A percentile compares a stretch with the other conserved stretches of the same genome.
Conservation (phyloP, 2,113 vertebrate species). For the Cyphomyrus discorhynchus region DNA sequence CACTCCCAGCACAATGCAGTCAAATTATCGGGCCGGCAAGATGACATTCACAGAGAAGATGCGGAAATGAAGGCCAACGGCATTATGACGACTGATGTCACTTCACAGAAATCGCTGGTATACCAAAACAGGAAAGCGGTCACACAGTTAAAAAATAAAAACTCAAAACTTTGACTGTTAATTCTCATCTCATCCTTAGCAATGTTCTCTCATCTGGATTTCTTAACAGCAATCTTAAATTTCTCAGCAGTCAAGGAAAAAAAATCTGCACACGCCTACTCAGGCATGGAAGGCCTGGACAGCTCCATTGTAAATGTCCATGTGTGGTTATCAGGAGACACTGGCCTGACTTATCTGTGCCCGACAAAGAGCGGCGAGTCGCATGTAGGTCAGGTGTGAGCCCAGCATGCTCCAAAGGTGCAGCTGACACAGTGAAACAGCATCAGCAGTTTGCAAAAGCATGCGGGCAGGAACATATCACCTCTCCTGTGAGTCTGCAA, state of each 20-base stretch:
- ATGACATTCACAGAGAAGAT: not conserved
- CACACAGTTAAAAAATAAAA: not conserved
- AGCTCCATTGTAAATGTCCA: not conserved
- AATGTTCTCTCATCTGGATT: not conserved
- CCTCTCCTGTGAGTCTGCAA: not conserved
- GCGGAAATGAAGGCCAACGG: not conserved
- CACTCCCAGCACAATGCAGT: not conserved
- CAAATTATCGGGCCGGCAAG: not conserved
- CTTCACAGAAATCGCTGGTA: not conserved
- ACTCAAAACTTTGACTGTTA: not conserved
- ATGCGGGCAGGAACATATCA: not conserved
- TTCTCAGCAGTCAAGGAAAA: not conserved
- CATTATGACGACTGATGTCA: not conserved
- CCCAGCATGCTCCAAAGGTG: not conserved
- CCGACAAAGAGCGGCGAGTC: not conserved
- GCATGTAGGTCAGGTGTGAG: slow-evolving; percentile 3
- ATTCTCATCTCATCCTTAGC: not conserved
- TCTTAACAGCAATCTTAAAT: not conserved
- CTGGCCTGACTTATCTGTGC: not conserved
- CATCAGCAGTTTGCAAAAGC: not conserved
- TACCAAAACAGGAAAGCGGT: not conserved
- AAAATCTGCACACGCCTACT: not conserved
- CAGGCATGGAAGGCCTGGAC: not conserved
- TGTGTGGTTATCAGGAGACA: not conserved
- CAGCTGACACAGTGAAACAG: not conserved